Evolutionary conservation across 2,113 vertebrate genomes (phyloP).

Genomic region (Tylochromis polylepis): DNA sequence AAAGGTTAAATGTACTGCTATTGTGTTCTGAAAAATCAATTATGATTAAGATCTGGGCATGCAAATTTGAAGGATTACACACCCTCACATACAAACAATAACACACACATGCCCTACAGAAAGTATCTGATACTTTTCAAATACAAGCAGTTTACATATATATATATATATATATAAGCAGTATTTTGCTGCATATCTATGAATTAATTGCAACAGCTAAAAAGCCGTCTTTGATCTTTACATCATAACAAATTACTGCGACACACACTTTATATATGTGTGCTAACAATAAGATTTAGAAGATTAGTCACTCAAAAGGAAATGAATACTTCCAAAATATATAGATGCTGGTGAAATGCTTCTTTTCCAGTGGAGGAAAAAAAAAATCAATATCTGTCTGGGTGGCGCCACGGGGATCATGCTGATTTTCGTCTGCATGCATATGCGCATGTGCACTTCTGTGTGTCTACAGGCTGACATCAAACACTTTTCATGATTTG

Average conservation of each 20-base stretch:
- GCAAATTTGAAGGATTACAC: neutral
- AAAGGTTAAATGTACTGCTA: conserved; percentile 11
- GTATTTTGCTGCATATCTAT: neutral
- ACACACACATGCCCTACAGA: neutral
- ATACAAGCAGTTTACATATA: neutral
- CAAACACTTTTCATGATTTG: conserved; percentile 42
- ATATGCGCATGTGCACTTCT: neutral
- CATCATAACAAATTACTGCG: neutral
- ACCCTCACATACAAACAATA: neutral
- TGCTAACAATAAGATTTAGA: neutral
- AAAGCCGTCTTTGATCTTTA: neutral
- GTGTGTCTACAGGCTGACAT: conserved; percentile 37
- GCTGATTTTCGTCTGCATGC: neutral
- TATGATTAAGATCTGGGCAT: conserved; percentile 11
- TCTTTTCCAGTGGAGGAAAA: neutral
- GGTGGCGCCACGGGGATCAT: conserved; percentile 16
- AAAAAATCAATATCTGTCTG: conserved; percentile 28
- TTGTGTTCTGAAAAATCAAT: conserved; percentile 21
- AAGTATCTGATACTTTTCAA: neutral
- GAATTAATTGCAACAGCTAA: neutral
- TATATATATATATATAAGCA: neutral
- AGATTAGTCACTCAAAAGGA: neutral
- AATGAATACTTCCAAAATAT: neutral
- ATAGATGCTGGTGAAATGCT: neutral
- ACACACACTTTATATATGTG: neutral